Evolutionary conservation across 2,113 vertebrate genomes (phyloP).

Genomic region (Neodontobutis hainanensis): DNA sequence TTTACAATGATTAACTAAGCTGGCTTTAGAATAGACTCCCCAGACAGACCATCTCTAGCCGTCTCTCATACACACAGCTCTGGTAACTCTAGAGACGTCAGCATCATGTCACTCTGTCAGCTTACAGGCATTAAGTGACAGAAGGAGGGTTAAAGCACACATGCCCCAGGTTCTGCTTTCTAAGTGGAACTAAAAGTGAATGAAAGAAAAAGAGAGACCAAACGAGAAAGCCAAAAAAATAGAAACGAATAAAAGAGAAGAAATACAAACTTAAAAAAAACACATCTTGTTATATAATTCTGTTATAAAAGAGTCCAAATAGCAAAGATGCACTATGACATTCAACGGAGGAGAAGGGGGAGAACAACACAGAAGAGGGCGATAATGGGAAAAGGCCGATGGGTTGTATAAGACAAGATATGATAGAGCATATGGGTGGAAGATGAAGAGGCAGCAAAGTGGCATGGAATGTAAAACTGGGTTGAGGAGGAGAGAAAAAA

Average conservation of each 20-base stretch:
- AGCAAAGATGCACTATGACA: constrained; percentile 16
- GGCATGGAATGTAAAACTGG: constrained; percentile 4
- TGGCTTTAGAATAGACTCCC: constrained; percentile 38
- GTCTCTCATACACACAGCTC: constrained; percentile 8
- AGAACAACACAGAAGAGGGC: neutral
- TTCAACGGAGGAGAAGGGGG: constrained; percentile 4
- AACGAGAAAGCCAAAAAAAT: neutral
- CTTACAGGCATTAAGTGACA: neutral
- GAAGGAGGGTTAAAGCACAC: constrained; percentile 39
- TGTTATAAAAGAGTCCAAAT: constrained; percentile 35
- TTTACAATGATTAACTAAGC: constrained; percentile 48
- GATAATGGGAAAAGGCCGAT: constrained; percentile 22
- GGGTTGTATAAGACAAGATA: constrained; percentile 17
- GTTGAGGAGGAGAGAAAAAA: neutral
- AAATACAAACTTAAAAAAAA: constrained; percentile 49
- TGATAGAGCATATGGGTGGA: constrained; percentile 14
- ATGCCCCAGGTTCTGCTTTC: constrained; percentile 49
- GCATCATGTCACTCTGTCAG: constrained; percentile 44
- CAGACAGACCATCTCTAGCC: constrained; percentile 1
- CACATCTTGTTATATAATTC: constrained; percentile 44
- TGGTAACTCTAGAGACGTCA: constrained; percentile 43
- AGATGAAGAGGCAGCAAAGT: constrained; percentile 9
- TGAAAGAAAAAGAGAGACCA: constrained; percentile 1
- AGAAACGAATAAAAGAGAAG: constrained; percentile 29
- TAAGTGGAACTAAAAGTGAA: constrained; percentile 49